Evolutionary conservation across 2,888 invertebrate species (phyloP).

Genomic region (Hylaea fasciaria): DNA sequence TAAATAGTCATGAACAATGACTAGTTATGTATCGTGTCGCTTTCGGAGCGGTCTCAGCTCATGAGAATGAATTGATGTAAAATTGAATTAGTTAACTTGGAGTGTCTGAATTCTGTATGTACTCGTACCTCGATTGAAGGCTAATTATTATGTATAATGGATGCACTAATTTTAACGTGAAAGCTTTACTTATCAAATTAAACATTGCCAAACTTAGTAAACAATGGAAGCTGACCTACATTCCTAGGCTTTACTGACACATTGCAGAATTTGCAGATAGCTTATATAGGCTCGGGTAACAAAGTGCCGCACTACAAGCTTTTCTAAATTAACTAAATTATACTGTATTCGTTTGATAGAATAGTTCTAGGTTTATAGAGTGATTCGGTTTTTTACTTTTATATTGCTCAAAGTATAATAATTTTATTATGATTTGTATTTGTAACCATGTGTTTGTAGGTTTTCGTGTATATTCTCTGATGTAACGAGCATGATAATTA

Average conservation of each 20-base stretch:
- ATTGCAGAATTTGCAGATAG: slow-evolving; percentile 45
- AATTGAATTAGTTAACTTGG: slow-evolving; percentile 39
- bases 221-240: slow-evolving; percentile 62
- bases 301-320: slow-evolving; percentile 48
- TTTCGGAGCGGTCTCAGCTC: slow-evolving; percentile 16
- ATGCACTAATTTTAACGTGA: slow-evolving; percentile 48
- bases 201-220: slow-evolving; percentile 72
- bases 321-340: slow-evolving; percentile 32
- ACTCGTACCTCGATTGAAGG: slow-evolving; percentile 6
- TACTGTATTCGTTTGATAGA: slow-evolving; percentile 52
- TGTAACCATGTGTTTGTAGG: slow-evolving; percentile 75
- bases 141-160: slow-evolving; percentile 26
- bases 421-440: slow-evolving; percentile 66
- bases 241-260: slow-evolving; percentile 66
- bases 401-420: slow-evolving; percentile 81
- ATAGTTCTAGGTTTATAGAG: slow-evolving; percentile 67
- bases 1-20: neutral
- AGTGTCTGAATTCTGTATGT: slow-evolving; percentile 44
- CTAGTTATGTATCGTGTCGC: neutral
- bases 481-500: slow-evolving; percentile 77
- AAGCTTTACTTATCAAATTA: slow-evolving; percentile 49
- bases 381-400: slow-evolving; percentile 82
- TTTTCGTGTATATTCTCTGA: slow-evolving; percentile 78
- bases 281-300: slow-evolving; percentile 48
- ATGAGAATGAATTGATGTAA: neutral